A percentile compares a stretch with the other conserved stretches of the same genome.
phyloP scores from a whole-genome alignment of 2,888 invertebrate genomes.

The Drosophila pseudotalamancana region DNA sequence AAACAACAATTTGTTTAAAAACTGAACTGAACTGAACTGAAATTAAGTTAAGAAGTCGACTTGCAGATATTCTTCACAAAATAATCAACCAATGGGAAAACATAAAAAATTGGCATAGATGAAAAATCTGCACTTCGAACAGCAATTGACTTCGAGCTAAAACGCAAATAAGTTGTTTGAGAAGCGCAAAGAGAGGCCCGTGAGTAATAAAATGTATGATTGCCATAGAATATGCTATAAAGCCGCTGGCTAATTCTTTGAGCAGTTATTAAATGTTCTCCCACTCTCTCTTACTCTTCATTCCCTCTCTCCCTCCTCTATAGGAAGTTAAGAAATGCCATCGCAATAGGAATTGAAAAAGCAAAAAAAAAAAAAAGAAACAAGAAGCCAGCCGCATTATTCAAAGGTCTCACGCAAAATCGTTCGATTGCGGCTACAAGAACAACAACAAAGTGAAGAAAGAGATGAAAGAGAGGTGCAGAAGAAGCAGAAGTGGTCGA shows the following conservation, averaged over 20 bases:
- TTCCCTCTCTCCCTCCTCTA: neutral
- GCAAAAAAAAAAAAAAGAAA: neutral
- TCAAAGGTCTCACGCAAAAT: slow-evolving; percentile 66
- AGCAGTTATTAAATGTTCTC: neutral
- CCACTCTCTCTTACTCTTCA: neutral
- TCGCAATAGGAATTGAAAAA: slow-evolving; percentile 34
- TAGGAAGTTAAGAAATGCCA: slow-evolving; percentile 19
- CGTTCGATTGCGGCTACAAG: slow-evolving; percentile 44
- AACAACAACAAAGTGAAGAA: slow-evolving; percentile 3
- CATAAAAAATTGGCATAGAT: too few relatives aligned
- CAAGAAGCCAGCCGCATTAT: slow-evolving; percentile 18
- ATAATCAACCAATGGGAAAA: neutral
- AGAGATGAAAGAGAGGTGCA: neutral
- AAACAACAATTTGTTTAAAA: slow-evolving; percentile 11
- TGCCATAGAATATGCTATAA: too few relatives aligned
- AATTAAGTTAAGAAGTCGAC: neutral
- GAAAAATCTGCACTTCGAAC: too few relatives aligned
- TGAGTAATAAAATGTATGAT: too few relatives aligned
- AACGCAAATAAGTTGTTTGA: too few relatives aligned
- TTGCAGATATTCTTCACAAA: neutral
- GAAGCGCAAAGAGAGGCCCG: neutral
- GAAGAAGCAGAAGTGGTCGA: neutral
- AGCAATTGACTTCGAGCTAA: too few relatives aligned
- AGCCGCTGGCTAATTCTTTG: too few relatives aligned
- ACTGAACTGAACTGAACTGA: neutral